Conservation (phyloP, 2,888 invertebrate genomes). For the Notodonta dromedarius region DNA sequence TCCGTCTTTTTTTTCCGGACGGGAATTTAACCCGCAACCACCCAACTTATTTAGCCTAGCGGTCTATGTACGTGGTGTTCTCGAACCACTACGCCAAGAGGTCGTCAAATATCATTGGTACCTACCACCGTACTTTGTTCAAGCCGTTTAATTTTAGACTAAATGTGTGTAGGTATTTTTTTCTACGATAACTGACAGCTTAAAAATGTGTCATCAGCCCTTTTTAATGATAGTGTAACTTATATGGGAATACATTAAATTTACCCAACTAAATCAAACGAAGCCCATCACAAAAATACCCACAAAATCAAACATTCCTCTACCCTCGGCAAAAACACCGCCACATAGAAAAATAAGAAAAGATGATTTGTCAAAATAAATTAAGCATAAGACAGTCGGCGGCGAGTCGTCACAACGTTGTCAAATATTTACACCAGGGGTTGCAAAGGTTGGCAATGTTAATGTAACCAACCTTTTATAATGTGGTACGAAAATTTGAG, state of each 20-base stretch:
- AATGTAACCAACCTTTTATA: constrained; percentile 46
- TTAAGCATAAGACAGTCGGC: constrained; percentile 79
- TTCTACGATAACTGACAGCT: no score
- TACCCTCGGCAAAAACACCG: constrained; percentile 50
- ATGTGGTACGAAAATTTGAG: constrained; percentile 36
- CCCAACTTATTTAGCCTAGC: no score
- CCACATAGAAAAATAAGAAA: constrained; percentile 51
- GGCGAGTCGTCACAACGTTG: constrained; percentile 63
- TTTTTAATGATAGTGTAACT: no score
- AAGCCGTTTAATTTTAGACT: no score
- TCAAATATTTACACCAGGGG: constrained; percentile 78
- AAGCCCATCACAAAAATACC: constrained; percentile 17
- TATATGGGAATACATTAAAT: not conserved
- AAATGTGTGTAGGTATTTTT: no score
- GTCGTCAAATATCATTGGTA: no score
- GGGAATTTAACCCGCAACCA: no score
- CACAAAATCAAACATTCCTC: not conserved
- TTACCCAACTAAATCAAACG: not conserved
- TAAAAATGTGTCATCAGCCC: no score
- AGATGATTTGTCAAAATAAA: constrained; percentile 84
- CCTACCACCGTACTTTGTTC: no score
- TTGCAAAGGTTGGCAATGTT: constrained; percentile 53
- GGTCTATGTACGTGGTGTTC: no score
- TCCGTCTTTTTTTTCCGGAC: no score
- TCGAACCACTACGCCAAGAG: no score